Conservation (phyloP, 1,140 invertebrate species). For the Ips nitidus region DNA sequence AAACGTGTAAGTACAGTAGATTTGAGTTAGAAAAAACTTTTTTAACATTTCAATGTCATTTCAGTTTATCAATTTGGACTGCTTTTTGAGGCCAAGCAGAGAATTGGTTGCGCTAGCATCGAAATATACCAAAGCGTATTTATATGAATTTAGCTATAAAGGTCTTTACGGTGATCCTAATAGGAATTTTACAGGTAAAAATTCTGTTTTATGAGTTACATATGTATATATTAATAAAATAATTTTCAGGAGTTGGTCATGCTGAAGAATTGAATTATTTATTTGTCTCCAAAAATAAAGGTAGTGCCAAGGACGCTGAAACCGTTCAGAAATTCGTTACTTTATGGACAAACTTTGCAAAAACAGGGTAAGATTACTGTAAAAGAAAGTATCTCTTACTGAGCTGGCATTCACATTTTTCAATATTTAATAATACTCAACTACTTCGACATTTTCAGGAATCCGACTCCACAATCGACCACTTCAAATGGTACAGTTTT, state of each 20-base stretch:
- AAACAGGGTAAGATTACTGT: slow-evolving; percentile 23
- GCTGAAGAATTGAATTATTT: slow-evolving; percentile 34
- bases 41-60: neutral
- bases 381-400: slow-evolving; percentile 4
- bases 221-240: neutral
- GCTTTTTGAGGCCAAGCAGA: slow-evolving; percentile 5
- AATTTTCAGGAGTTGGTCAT: slow-evolving; percentile 25
- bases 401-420: neutral
- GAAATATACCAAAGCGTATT: slow-evolving; percentile 23
- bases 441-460: slow-evolving; percentile 15
- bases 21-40: no score
- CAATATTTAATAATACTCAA: neutral
- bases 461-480: slow-evolving; percentile 12
- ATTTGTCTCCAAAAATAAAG: neutral
- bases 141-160: slow-evolving; percentile 27
- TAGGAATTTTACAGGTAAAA: slow-evolving; percentile 3
- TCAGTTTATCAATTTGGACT: slow-evolving; percentile 19
- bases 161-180: slow-evolving; percentile 9
- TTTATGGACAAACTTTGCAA: slow-evolving; percentile 37
- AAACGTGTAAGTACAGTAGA: no score
- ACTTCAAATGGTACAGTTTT: neutral
- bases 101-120: slow-evolving; percentile 3
- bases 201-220: neutral
- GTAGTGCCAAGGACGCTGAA: slow-evolving; percentile 4
- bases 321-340: slow-evolving; percentile 10